Conservation (phyloP, 2,797 vertebrate genomes). For the Mionectes olivaceus region DNA sequence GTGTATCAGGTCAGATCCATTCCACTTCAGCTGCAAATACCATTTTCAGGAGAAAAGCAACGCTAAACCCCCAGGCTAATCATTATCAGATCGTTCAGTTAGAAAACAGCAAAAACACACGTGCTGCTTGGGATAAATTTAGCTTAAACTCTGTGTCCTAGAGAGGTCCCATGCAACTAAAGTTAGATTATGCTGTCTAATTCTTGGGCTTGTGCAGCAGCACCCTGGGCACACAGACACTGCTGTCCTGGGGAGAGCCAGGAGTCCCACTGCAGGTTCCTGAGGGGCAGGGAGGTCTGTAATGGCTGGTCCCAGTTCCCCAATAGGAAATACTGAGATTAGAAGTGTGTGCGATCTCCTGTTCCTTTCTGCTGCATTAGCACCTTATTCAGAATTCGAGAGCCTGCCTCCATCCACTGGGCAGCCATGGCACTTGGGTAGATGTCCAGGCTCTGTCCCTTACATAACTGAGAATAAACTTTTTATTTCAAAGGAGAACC, state of each 20-base stretch:
- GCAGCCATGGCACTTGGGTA: not conserved
- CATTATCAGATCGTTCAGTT: not conserved
- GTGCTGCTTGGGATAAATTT: not conserved
- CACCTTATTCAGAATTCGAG: not conserved
- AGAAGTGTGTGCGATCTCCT: not conserved
- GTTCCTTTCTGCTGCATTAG: not conserved
- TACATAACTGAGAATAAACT: not conserved
- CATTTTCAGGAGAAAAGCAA: not conserved
- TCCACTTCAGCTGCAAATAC: not conserved
- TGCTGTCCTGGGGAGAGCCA: fast-evolving
- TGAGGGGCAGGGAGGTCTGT: not conserved
- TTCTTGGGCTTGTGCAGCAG: not conserved
- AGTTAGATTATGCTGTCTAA: not conserved
- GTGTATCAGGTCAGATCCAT: not conserved
- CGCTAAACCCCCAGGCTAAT: not conserved
- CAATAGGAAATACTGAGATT: not conserved
- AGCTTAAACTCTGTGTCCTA: not conserved
- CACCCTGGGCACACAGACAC: not conserved
- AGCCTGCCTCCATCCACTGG: not conserved
- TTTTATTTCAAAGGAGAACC: not conserved
- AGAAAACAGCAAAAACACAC: not conserved
- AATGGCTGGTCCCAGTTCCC: not conserved
- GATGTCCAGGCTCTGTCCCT: not conserved
- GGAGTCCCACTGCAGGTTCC: not conserved
- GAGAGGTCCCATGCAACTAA: not conserved